Evolutionary conservation across 1,140 invertebrate genomes (phyloP), one percentile per base, ranked within the genome.

Genomic region (Ooceraea biroi): DNA sequence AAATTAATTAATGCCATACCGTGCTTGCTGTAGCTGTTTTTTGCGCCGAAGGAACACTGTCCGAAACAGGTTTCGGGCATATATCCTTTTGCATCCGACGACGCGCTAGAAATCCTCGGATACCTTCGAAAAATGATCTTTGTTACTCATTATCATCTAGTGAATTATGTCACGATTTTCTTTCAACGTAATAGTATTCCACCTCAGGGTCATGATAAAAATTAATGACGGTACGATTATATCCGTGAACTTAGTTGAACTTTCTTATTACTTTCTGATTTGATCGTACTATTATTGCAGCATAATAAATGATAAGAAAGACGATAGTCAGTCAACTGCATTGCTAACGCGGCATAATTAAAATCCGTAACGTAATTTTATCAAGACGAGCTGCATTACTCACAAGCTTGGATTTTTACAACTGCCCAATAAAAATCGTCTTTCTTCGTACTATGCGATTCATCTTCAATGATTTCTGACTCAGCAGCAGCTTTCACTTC

Each of bases 381-480:
- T 68, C n/a, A 25, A 69, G 69, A 41, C 36, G 7, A 3, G 1
- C 44, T 65, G 12, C 57, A 27, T 68, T 73, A 88, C 74, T 90
- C 57, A 93, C 92, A 89, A 46, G 91, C 90, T 90, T 93, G 92
- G 86, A 92, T 92, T 85, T 90, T 91, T 5, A 90, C 88, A 3
- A 80, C 90, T 5, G 92, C 90, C 1, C 88, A 91, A 61, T 86
- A 17, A 89, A 90, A 55, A 65, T 68, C 30, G 8, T 78, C 65
- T 57, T 58, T 58, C n/a, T 58, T 30, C 50, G 83, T 88, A 25
- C 80, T 72, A 30, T 86, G 72, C 30, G 84, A 85, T 52, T 89
- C 77, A 11, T 85, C 84, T 41, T 41, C 14, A n/a, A 66, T 52
- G 2, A 77, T 65, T 66, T 77, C 60, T 66, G 60, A 10, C 14